Conservation (phyloP, 1,140 invertebrate genomes). For the Helicoverpa armigera region DNA sequence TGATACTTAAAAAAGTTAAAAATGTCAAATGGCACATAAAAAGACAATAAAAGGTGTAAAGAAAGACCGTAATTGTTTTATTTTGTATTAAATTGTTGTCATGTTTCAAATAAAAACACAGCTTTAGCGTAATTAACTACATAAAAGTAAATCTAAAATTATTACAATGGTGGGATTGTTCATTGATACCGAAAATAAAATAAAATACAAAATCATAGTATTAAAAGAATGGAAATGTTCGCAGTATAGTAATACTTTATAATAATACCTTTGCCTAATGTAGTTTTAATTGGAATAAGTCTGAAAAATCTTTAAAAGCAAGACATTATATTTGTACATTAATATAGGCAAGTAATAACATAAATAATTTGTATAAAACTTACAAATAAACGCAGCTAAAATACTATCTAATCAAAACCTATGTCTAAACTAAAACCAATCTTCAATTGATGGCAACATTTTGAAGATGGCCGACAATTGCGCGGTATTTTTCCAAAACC, state of each 20-base stretch:
- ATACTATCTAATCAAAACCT: neutral
- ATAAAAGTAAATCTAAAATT: slow-evolving; percentile 14
- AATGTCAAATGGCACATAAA: slow-evolving; percentile 6
- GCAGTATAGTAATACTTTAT: neutral
- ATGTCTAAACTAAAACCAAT: neutral
- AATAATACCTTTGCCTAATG: neutral
- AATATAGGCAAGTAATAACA: neutral
- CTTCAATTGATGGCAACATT: neutral
- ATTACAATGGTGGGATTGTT: slow-evolving; percentile 32
- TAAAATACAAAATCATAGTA: neutral
- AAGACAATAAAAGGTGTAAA: neutral
- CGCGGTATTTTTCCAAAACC: neutral
- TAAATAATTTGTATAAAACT: slow-evolving; percentile 14
- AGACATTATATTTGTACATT: neutral
- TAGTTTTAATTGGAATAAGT: neutral
- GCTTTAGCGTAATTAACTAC: neutral
- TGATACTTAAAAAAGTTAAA: neutral
- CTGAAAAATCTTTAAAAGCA: neutral
- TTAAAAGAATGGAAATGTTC: neutral
- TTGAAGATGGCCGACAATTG: neutral
- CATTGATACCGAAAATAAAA: neutral
- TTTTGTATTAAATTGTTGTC: slow-evolving; percentile 8
- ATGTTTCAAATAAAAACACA: slow-evolving; percentile 7
- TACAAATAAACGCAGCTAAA: neutral
- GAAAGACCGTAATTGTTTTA: neutral